These are phyloP conservation scores for Nymphalis io DNA, from an alignment of 1,140 invertebrate species.

Conservation along the genomic window DNA sequence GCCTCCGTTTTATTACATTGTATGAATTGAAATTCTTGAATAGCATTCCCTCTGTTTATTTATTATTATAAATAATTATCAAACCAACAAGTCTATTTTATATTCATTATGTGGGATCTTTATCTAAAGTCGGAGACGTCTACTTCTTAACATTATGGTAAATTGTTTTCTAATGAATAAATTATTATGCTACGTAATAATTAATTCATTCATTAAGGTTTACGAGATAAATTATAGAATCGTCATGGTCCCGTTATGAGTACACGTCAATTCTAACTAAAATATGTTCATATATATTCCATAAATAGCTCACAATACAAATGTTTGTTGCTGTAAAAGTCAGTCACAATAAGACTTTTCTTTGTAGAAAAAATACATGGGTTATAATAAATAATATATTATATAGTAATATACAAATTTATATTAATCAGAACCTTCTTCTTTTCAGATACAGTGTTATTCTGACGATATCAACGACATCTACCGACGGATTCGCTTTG, in stretches of 20 bases:
- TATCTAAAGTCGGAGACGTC: neutral
- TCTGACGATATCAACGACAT: constrained; percentile 67
- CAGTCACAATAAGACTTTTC: no score
- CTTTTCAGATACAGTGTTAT: constrained; percentile 71
- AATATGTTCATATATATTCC: no score
- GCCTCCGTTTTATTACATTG: no score
- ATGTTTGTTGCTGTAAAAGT: no score
- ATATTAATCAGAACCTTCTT: no score
- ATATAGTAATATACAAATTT: no score
- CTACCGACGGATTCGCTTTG: constrained; percentile 66
- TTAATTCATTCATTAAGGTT: neutral
- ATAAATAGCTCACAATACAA: no score
- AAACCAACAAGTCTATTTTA: neutral
- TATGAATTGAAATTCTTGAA: neutral
- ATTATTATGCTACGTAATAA: neutral
- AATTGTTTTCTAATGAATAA: constrained; percentile 3
- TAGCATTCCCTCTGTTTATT: neutral
- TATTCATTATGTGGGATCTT: neutral
- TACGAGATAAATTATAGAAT: neutral
- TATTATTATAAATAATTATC: neutral
- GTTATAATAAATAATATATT: no score
- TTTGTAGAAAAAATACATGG: no score
- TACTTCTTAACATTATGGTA: neutral
- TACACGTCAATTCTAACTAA: no score
- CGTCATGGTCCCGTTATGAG: no score